Evolutionary conservation across 1,140 invertebrate species (phyloP).

Genomic region (Drosophila busckii): DNA sequence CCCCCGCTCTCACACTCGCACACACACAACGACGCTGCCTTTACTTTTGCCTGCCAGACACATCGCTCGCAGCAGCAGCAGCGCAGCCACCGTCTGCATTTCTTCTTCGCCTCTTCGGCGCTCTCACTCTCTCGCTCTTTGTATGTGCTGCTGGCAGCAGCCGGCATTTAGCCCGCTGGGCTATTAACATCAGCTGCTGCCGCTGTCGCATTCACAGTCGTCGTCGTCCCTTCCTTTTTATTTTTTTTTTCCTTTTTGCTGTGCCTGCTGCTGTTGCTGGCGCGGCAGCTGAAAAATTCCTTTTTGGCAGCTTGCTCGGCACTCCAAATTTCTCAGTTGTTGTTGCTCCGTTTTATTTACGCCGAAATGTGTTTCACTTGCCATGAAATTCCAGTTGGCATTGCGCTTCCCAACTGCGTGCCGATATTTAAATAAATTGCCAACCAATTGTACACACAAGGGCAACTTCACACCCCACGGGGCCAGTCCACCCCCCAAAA

Average conservation of each 20-base stretch:
- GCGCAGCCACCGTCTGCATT: too few relatives aligned
- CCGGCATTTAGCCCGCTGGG: slow-evolving; percentile 66
- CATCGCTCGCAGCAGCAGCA: slow-evolving; percentile 42
- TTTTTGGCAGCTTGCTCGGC: slow-evolving; percentile 57
- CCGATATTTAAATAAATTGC: slow-evolving; percentile 77
- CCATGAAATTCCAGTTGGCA: slow-evolving; percentile 70
- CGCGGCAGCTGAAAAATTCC: slow-evolving; percentile 69
- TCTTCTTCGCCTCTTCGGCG: slow-evolving; percentile 4
- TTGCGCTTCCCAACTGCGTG: slow-evolving; percentile 68
- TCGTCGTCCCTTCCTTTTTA: background rate
- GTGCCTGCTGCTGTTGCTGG: slow-evolving; percentile 16
- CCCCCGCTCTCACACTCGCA: slow-evolving; percentile 1
- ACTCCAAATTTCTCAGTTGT: slow-evolving; percentile 25
- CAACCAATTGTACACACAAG: slow-evolving; percentile 67
- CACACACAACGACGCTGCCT: slow-evolving; percentile 10
- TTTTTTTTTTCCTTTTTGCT: background rate
- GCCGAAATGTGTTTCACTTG: slow-evolving; percentile 45
- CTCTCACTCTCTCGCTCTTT: slow-evolving; percentile 11
- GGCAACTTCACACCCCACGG: background rate
- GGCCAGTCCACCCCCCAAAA: background rate
- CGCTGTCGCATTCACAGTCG: slow-evolving; percentile 30
- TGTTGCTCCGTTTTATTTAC: slow-evolving; percentile 40
- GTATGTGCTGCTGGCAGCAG: slow-evolving; percentile 38
- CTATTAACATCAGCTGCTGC: slow-evolving; percentile 75
- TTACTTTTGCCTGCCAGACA: slow-evolving; percentile 43